Conservation (phyloP, 2,797 vertebrate species). For the Euphonia xanthogaster region DNA sequence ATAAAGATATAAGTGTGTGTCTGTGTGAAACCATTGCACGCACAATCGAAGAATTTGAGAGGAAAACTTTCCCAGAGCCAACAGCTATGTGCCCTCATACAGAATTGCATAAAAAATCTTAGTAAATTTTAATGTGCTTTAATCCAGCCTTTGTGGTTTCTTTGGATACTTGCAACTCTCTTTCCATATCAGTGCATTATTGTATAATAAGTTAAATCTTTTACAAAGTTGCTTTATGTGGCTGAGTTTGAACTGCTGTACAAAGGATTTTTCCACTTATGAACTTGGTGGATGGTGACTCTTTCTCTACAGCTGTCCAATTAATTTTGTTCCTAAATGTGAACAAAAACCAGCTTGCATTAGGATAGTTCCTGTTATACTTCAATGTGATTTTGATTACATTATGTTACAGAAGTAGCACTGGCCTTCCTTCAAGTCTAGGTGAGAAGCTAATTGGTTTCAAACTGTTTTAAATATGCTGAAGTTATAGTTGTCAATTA, state of each 20-base stretch:
- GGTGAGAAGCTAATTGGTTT: constrained; percentile 73
- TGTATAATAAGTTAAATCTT: constrained; percentile 15
- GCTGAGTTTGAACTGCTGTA: background rate
- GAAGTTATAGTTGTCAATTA: constrained; percentile 59
- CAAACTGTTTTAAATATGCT: constrained; percentile 68
- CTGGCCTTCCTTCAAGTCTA: constrained; percentile 67
- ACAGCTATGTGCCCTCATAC: background rate
- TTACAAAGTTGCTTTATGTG: constrained; percentile 5
- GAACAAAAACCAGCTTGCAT: background rate
- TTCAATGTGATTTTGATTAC: constrained; percentile 50
- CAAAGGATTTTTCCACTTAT: constrained; percentile 29
- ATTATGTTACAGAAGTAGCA: constrained; percentile 34
- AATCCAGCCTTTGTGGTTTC: background rate
- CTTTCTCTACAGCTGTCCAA: constrained; percentile 8
- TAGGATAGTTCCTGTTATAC: constrained; percentile 8
- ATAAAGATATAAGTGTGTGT: background rate
- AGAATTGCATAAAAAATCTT: background rate
- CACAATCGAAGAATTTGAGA: accelerated
- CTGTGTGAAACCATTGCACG: background rate
- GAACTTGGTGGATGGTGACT: background rate
- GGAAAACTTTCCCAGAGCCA: background rate
- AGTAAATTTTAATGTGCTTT: background rate
- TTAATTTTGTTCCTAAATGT: constrained; percentile 50
- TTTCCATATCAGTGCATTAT: background rate
- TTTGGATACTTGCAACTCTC: background rate